phyloP scores from a whole-genome alignment of 2,888 invertebrate species.

The Acrobasis repandana region DNA sequence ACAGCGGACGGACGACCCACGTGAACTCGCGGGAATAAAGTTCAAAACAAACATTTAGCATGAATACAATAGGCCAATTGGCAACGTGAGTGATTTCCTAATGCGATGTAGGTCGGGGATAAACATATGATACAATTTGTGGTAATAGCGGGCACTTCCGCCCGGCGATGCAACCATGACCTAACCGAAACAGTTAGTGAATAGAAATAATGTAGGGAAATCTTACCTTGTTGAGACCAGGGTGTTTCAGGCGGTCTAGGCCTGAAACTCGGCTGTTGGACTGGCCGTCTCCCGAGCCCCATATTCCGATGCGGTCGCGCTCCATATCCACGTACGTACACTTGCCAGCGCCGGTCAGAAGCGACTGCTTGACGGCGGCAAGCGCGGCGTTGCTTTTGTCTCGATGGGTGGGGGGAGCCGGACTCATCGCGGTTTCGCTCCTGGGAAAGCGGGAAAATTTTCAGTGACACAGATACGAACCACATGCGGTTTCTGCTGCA shows the following conservation, averaged over 20 bases:
- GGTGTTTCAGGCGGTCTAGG: slow-evolving; percentile 86
- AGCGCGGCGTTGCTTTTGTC: slow-evolving; percentile 64
- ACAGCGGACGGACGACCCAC: slow-evolving; percentile 39
- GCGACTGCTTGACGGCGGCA: slow-evolving; percentile 64
- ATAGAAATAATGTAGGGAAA: neutral
- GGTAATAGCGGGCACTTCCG: slow-evolving; percentile 49
- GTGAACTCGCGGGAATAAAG: slow-evolving; percentile 53
- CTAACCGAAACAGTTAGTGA: slow-evolving; percentile 45
- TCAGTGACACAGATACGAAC: slow-evolving; percentile 63
- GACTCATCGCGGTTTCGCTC: slow-evolving; percentile 75
- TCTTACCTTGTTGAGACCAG: slow-evolving; percentile 87
- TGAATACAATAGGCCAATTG: slow-evolving; percentile 40
- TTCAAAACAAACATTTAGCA: slow-evolving; percentile 53
- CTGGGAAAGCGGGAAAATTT: slow-evolving; percentile 79
- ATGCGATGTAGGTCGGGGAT: slow-evolving; percentile 34
- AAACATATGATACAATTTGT: slow-evolving; percentile 39
- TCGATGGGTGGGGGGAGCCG: slow-evolving; percentile 67
- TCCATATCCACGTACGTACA: slow-evolving; percentile 72
- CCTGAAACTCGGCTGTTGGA: slow-evolving; percentile 83
- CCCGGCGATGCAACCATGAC: slow-evolving; percentile 56
- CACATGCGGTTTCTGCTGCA: slow-evolving; percentile 54
- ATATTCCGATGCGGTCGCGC: slow-evolving; percentile 85
- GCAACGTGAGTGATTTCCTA: slow-evolving; percentile 4
- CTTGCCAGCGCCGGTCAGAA: slow-evolving; percentile 48
- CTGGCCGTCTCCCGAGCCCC: slow-evolving; percentile 83